phyloP scores from a whole-genome alignment of 2,113 vertebrate species.

The Jacana jacana region DNA sequence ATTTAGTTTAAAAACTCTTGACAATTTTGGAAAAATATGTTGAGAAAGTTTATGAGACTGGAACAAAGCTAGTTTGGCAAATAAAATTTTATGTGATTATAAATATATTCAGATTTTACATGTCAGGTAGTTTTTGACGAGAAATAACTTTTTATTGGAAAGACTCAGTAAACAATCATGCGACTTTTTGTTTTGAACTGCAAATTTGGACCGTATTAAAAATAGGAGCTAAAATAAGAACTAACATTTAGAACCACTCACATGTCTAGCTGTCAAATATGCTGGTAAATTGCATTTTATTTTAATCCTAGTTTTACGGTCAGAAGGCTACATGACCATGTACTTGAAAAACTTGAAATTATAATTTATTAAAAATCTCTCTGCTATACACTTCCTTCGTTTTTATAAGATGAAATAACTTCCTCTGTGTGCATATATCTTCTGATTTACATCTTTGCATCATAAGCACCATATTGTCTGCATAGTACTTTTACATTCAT shows the following conservation, averaged over 20 bases:
- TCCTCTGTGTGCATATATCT: background rate
- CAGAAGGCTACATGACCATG: background rate
- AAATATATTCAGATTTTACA: background rate
- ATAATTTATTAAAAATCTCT: background rate
- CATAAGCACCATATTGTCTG: background rate
- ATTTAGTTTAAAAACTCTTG: conserved; percentile 10
- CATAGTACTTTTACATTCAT: background rate
- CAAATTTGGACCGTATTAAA: background rate
- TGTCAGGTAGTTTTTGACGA: background rate
- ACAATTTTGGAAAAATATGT: background rate
- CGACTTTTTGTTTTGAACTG: background rate
- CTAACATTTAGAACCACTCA: background rate
- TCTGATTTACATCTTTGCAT: background rate
- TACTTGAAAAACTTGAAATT: background rate
- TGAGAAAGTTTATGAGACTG: background rate
- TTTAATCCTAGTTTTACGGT: background rate
- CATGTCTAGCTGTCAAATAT: background rate
- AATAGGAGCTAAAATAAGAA: background rate
- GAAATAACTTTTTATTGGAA: background rate
- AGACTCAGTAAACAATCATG: background rate
- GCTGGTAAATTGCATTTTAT: background rate
- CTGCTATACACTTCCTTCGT: background rate
- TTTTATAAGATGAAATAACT: background rate
- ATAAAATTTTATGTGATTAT: background rate
- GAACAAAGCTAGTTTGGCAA: background rate